A percentile compares a stretch with the other conserved stretches of the same genome.
phyloP scores from a whole-genome alignment of 2,797 vertebrate species.

The Microctenopoma stevenorrisi region DNA sequence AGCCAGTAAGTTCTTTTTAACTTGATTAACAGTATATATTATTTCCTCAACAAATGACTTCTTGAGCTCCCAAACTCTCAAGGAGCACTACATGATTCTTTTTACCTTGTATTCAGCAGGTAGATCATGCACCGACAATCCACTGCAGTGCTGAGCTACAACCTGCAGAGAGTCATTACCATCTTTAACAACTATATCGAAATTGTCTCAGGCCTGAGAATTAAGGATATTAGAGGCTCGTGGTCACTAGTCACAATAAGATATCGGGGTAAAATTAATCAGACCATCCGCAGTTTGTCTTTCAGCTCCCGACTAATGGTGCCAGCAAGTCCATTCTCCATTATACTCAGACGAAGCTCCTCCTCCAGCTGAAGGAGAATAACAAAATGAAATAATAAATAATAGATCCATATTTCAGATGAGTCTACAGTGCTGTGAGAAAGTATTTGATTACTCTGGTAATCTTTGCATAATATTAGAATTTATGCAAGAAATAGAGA shows the following conservation, averaged over 20 bases:
- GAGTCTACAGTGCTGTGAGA: no score
- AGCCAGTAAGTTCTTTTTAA: background rate
- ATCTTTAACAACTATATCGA: background rate
- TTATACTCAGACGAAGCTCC: slow-evolving; percentile 83
- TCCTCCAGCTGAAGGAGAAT: slow-evolving; percentile 82
- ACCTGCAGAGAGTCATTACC: slow-evolving; percentile 70
- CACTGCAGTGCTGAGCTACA: slow-evolving; percentile 78
- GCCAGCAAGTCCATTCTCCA: slow-evolving; percentile 85
- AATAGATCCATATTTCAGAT: background rate
- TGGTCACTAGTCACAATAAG: background rate
- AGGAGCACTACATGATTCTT: background rate
- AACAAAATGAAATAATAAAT: background rate
- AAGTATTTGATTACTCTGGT: no score
- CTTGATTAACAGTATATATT: background rate
- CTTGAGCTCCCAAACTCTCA: background rate
- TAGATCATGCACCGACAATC: slow-evolving; percentile 85
- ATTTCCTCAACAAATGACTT: background rate
- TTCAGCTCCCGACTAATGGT: slow-evolving; percentile 86
- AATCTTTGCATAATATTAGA: no score
- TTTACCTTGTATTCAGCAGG: slow-evolving; percentile 88
- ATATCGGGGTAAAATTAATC: slow-evolving; percentile 32
- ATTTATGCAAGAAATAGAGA: no score
- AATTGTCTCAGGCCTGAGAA: background rate
- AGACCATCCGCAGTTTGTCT: slow-evolving; percentile 86
- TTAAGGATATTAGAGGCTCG: background rate